Base-by-base conservation (phyloP, 2,113 vertebrate species). In the Gymnogyps californianus region DNA sequence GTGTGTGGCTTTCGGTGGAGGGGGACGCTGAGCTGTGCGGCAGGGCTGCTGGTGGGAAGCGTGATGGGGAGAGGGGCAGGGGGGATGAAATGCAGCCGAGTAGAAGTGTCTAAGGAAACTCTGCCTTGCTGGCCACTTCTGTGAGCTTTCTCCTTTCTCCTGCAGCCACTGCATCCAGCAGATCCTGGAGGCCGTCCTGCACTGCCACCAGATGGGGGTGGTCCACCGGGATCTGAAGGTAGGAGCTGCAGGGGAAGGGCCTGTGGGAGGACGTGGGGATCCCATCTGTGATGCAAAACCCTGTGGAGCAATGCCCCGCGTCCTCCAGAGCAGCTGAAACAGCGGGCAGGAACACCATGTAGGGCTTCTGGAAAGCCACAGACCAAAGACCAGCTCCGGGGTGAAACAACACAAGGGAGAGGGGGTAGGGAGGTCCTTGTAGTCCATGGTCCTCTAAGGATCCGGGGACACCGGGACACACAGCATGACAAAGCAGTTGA, bases 171-270 rank as follows among this genome's bases (percentile, higher is more conserved):
- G 96, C 87, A 97, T 97, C 93, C 96, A 97, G 87, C 96, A 97
- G 93, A 99, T 99, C 91, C 95, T 99, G 96, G 99, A 99, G 93
- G 99, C 99, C 0, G 99, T 99, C 75, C 98, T 99, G 54, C 99
- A 99, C 58, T 99, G 98, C 94, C 99, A 99, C 93, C 99, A 99
- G 97, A 99, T 99, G 98, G 99, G 98, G 34, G 98, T 99, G 88
- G 99, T 99, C 47, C 99, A 99, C 88, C 97, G 99, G 62, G 99
- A 99, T 95, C 97, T 99, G 89, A 99, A 99, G 99, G 99, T 99
- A 95, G 96, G 97, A 82, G 38, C 42, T 54, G 57, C 83, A 83
- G 44, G 28, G 47, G 28, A 58, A 52, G 21, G 8, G 31, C 13
- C 75, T 19, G 31, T 64, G 36, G 87, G 58, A 90, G 79, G 44